Base-by-base conservation (phyloP, 2,113 vertebrate species). In the Coryphaenoides rupestris region DNA sequence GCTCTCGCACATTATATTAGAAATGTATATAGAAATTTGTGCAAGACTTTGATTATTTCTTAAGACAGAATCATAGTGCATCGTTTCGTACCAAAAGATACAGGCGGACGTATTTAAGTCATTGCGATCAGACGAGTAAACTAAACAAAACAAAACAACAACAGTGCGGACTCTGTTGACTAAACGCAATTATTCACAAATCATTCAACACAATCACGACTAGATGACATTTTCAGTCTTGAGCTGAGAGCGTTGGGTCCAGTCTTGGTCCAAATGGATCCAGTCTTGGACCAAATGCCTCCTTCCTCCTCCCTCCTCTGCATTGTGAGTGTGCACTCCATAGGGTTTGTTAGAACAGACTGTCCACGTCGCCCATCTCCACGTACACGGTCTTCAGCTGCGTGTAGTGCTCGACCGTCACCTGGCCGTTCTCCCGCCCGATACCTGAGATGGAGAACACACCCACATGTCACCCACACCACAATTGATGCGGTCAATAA, bases 311-410 rank as follows among this genome's bases (percentile, higher is more conserved):
- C 22, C 9, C 57, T 60, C 58, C 63, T 64, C 22, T 50, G n/a
- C n/a, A n/a, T n/a, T n/a, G n/a, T 22, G 33, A 54, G 22, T 69
- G 5, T 49, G 45, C 3, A 3, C 50, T 19, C 24, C 56, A 66
- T 5, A 22, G 15, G 19, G 26, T 23, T 71, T 88, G n/a, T n/a
- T 91, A 98, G 74, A 98, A 98, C 0, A 86, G 89, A 3, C 92
- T 93, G 58, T 98, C 93, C 74, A 98, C 95, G 0, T 97, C 91
- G 0, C 95, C 95, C 96, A 98, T 95, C 86, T 99, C 96, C 83
- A 99, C 95, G 0, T 88, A 95, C 73, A 99, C 93, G 0, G 95
- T 94, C 92, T 99, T 99, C 55, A 99, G 81, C 66, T 99, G 97
- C 0, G 96, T 92, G 72, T 98, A 99, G 76, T 91, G 89, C 50